Base-by-base conservation (phyloP, 2,113 vertebrate genomes). In the Eidolon helvum region DNA sequence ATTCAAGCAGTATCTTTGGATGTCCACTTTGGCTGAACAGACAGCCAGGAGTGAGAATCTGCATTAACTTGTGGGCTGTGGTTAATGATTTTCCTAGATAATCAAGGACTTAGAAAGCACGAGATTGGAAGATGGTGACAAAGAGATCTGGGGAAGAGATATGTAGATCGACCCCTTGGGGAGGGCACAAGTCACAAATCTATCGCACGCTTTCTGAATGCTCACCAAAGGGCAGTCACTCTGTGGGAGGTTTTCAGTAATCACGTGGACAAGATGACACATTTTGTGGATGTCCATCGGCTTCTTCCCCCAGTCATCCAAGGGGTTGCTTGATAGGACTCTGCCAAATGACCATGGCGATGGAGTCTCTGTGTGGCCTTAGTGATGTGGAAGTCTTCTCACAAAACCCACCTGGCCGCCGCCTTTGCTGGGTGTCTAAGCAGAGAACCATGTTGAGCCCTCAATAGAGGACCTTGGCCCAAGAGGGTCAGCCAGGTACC, bases 401-500 rank as follows among this genome's bases (percentile, higher is more conserved):
- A 45, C 68, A 11, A 82, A 88, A 40, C 26, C n/a, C 48, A 40
- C 1, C 28, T 50, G 38, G 19, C 21, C 19, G 26, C 12, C 7
- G 14, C 7, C 65, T 87, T 21, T 79, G 15, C 80, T 30, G 38
- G 59, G 38, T 28, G 19, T 38, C 71, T 33, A 50, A n/a, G 19
- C 12, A 78, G 79, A 45, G 61, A 55, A 33, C 24, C 10, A 0
- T 0, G 26, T 55, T 4, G 33, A 79, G 65, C 26, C 53, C 66
- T 30, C 28, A 0, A 0, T 3, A 28, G 0, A 28, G 45, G 53
- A 6, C 35, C 0, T 2, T 22, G 4, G 59, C 45, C 26, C 16
- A 19, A 22, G 4, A 1, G 7, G 3, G 28, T 4, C 82, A 30
- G 33, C 55, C 57, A 55, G 66, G 75, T 21, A 6, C 59, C 10